Evolutionary conservation across 2,888 invertebrate species (phyloP).

Genomic region (Hesperia comma): DNA sequence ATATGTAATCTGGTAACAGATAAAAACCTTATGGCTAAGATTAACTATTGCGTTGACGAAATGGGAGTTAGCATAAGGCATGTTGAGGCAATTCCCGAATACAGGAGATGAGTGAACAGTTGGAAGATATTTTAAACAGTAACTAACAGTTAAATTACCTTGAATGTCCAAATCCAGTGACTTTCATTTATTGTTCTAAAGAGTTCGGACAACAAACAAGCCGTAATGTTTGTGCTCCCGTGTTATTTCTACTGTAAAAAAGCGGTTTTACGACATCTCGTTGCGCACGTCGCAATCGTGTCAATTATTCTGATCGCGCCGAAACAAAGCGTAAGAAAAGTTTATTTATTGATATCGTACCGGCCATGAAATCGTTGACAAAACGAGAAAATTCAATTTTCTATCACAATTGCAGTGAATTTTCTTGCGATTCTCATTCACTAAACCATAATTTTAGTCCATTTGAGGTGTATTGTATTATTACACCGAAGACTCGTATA

Average conservation of each 20-base stretch:
- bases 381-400: background rate
- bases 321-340: constrained; percentile 1
- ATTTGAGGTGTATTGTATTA: background rate
- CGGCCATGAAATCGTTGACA: background rate
- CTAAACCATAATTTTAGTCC: no score
- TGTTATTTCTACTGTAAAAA: constrained; percentile 2
- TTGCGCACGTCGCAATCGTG: background rate
- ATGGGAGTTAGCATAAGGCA: no score
- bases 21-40: no score
- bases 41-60: no score
- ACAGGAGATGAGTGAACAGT: background rate
- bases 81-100: background rate
- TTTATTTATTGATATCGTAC: constrained; percentile 7
- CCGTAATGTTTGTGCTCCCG: background rate
- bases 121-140: background rate
- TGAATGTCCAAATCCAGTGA: background rate
- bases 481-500: constrained; percentile 94
- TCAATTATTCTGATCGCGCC: constrained; percentile 2
- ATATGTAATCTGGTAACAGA: no score
- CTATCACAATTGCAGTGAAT: background rate
- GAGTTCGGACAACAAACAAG: background rate
- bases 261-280: background rate
- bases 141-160: background rate
- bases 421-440: background rate
- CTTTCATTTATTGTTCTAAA: constrained; percentile 15